Evolutionary conservation across 53 echinoderm and acorn worm genomes (phyloP).

Genomic region (Pentamera pediparva): DNA sequence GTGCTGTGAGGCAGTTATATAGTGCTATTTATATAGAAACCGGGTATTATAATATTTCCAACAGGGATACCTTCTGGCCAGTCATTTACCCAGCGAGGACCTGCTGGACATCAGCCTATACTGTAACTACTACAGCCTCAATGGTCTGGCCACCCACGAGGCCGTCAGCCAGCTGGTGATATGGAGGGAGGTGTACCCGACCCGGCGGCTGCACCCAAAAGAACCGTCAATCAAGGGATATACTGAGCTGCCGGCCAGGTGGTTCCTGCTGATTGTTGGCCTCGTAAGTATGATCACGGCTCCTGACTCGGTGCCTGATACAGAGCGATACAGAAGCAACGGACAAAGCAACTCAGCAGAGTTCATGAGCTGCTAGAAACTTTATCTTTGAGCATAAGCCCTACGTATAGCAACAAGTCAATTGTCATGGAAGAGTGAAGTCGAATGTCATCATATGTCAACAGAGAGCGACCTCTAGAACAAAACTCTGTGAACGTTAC

Average conservation of each 20-base stretch:
- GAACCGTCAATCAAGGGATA: slow-evolving; percentile 49
- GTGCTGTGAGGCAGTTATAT: too few species aligned
- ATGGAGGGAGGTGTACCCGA: slow-evolving; percentile 90
- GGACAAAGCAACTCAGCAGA: too few species aligned
- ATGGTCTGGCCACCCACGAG: slow-evolving; percentile 69
- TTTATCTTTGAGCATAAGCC: too few species aligned
- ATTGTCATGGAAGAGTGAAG: neutral
- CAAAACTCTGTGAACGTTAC: too few species aligned
- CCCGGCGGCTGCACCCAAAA: slow-evolving; percentile 43
- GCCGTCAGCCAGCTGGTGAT: slow-evolving; percentile 89
- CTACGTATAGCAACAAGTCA: too few species aligned
- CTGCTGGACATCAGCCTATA: slow-evolving; percentile 70
- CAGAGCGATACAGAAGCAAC: too few species aligned
- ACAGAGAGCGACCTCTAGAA: too few species aligned
- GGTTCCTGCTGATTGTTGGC: slow-evolving; percentile 87
- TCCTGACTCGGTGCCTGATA: too few species aligned
- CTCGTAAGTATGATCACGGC: slow-evolving; percentile 44
- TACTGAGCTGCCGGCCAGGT: slow-evolving; percentile 68
- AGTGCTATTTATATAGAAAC: too few species aligned
- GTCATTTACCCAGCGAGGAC: slow-evolving; percentile 78
- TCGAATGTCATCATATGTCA: neutral
- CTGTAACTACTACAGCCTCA: slow-evolving; percentile 83
- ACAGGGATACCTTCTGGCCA: slow-evolving; percentile 81
- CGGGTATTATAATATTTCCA: neutral
- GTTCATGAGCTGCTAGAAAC: too few species aligned